Percentiles rank a stretch among this genome's conserved stretches.
phyloP scores from a whole-genome alignment of 2,113 vertebrate genomes.

The Struthio camelus region DNA sequence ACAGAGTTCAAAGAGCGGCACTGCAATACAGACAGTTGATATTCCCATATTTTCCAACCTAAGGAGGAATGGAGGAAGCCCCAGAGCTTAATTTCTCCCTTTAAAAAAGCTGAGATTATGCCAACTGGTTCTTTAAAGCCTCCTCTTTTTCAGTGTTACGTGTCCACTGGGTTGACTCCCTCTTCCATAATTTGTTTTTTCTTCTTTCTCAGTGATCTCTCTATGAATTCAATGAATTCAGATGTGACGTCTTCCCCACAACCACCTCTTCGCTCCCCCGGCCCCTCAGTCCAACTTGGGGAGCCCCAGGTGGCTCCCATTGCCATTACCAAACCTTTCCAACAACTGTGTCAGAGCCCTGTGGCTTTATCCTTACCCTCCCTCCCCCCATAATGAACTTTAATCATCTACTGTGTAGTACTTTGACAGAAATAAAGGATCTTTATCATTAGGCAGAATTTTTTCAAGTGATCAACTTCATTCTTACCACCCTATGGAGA shows the following conservation, averaged over 20 bases:
- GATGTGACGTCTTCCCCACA: accelerated
- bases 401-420: neutral
- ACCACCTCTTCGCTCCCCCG: accelerated
- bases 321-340: neutral
- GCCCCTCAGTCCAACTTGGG: neutral
- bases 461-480: neutral
- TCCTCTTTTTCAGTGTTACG: neutral
- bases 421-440: neutral
- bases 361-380: neutral
- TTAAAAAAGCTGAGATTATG: neutral
- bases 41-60: neutral
- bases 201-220: neutral
- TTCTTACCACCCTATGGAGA: neutral
- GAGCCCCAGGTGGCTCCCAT: accelerated
- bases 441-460: neutral
- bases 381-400: neutral
- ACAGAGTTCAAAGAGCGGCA: neutral
- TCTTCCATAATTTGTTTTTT: neutral
- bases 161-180: neutral
- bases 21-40: neutral
- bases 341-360: neutral
- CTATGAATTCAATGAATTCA: neutral
- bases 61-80: neutral
- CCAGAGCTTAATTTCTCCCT: neutral
- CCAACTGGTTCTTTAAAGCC: neutral